Base-by-base conservation (phyloP, 2,797 vertebrate genomes). In the Chromobotia macracanthus region DNA sequence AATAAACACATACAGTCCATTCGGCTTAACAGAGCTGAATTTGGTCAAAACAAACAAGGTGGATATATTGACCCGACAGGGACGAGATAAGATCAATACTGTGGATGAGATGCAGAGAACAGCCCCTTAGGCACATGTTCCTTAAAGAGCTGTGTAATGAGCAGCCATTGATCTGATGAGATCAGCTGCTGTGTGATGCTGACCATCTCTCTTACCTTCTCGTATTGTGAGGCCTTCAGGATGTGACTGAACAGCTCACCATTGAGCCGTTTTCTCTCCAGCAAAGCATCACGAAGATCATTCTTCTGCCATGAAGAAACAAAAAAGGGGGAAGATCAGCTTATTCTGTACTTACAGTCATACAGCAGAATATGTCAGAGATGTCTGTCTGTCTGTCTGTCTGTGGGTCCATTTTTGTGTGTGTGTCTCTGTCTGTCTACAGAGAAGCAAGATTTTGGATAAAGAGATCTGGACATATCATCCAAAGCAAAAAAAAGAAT, bases 271-370 rank as follows among this genome's bases (percentile, higher is more conserved):
- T 81, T 90, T 85, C 90, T 90, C 79, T 92, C 92, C 84, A 89
- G 92, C 88, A 89, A 80, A 50, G 89, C 93, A 89, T 93, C 90
- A 86, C 93, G 91, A 85, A 94, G 92, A 87, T 94, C 94, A 83
- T 91, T 84, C 87, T 93, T 94, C 96, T 97, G 78, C 19, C 81
- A 86, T 23, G 58, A 79, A 69, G 3, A 67, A 53, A 73, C 13
- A 35, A 69, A 71, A 74, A 67, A 28, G 15, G 44, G n/a, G 0
- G 50, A 51, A 7, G 3, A n/a, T 51, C 50, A 51, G 18, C 16
- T 18, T n/a, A 35, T 63, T 58, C 19, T 4, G 55, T 12, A 13
- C 19, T 58, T n/a, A n/a, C 3, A 18, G 1, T 51, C n/a, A 56
- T 56, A 56, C 19, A 21, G 55, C 50, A 5, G 21, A 56, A 53